Conservation (phyloP, 2,888 invertebrate species). For the Hydrotaea cyrtoneurina region DNA sequence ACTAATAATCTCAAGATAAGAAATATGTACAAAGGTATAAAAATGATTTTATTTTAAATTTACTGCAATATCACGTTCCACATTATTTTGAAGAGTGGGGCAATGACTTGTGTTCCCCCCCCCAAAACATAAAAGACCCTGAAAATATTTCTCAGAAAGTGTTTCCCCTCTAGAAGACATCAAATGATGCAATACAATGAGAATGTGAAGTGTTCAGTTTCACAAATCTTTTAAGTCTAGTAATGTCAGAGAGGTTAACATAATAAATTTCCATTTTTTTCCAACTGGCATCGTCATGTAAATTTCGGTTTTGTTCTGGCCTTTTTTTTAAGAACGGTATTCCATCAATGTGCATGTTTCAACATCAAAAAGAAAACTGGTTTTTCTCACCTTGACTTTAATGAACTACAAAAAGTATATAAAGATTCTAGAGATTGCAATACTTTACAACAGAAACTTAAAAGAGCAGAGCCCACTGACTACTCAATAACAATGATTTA, state of each 20-base stretch:
- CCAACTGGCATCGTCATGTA: too few species aligned
- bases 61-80: too few species aligned
- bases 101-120: neutral
- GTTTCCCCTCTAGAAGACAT: neutral
- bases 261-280: too few species aligned
- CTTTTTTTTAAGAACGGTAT: neutral
- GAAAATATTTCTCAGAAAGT: neutral
- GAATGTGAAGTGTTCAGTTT: too few species aligned
- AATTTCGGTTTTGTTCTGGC: too few species aligned
- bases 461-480: constrained; percentile 23
- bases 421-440: constrained; percentile 49
- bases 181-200: neutral
- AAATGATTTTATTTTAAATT: neutral
- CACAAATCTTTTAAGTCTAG: too few species aligned
- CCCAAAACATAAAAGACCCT: neutral
- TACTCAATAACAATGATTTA: constrained; percentile 17
- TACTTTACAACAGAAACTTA: constrained; percentile 32
- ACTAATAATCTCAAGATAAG: neutral
- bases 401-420: constrained; percentile 50
- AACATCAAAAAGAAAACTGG: neutral
- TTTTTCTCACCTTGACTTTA: constrained; percentile 56
- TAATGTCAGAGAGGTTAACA: too few species aligned
- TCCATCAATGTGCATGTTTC: neutral
- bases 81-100: neutral
- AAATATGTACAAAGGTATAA: neutral